Evolutionary conservation across 2,113 vertebrate species (phyloP), one percentile per base, ranked within the genome.

Genomic region (Tachysurus vachellii): DNA sequence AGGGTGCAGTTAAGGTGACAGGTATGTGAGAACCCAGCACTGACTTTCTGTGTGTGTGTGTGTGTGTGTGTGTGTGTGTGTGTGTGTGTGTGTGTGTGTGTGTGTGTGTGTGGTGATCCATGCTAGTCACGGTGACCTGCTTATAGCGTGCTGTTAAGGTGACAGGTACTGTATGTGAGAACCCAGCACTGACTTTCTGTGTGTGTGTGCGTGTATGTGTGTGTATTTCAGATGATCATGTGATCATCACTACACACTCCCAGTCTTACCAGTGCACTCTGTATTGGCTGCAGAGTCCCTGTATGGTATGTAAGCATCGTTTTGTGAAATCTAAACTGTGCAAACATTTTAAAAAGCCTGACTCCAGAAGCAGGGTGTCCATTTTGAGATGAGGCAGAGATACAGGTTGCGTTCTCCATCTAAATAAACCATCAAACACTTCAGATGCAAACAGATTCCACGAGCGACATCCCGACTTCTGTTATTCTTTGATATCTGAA

Each of bases 361-460:
- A 21, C 80, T 61, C 36, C n/a, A 31, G 56, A 62, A 80, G 53
- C 12, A 6, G 10, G 26, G 57, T 28, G 50, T 28, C 82, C 50
- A 54, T 71, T 59, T 80, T 59, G 17, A 80, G 54, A 80, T 23
- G 28, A 80, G 36, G 79, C 10, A 50, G 44, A 71, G 64, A 84
- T 56, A 53, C 2, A 50, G 62, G 61, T 8, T 54, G 80, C 36
- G n/a, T 28, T 53, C 44, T 21, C 26, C 44, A n/a, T 12, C 44
- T 62, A 64, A 83, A 83, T 68, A 83, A 83, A 66, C 44, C 64
- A 68, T 83, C 62, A 83, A 83, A 83, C 62, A 31, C 82, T 68
- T 64, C 44, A 54, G 62, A 70, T 28, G n/a, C 64, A 71, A 84
- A 84, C 50, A 26, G 28, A 71, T 84, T 54, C 50, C 50, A 0